Evolutionary conservation across 2,888 invertebrate genomes (phyloP).

Genomic region (Agelastica alni): DNA sequence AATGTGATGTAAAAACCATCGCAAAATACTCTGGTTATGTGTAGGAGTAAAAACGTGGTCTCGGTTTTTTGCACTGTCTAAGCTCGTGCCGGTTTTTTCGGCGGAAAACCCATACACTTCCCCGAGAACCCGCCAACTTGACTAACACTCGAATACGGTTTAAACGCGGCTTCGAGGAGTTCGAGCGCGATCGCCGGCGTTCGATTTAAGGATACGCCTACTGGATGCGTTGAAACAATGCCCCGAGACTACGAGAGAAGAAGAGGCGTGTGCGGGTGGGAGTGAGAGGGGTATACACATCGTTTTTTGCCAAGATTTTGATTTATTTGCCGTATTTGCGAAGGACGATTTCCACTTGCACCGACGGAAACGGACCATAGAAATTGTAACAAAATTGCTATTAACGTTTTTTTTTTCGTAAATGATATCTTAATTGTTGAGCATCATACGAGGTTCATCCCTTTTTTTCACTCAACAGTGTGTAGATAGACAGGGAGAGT

Average conservation of each 20-base stretch:
- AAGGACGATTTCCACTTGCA: constrained; percentile 25
- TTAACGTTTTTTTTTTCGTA: too few relatives aligned
- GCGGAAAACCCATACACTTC: constrained; percentile 40
- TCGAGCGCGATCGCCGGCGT: constrained; percentile 38
- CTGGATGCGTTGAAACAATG: constrained; percentile 40
- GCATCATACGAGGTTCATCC: too few relatives aligned
- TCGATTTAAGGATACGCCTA: constrained; percentile 41
- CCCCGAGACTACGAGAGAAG: constrained; percentile 34
- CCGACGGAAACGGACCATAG: background rate
- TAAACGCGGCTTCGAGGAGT: constrained; percentile 36
- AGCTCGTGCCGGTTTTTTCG: constrained; percentile 38
- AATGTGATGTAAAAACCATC: constrained; percentile 31
- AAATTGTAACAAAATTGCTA: background rate
- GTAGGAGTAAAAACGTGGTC: constrained; percentile 33
- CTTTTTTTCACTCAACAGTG: too few relatives aligned
- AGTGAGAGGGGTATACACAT: constrained; percentile 36
- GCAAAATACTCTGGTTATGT: constrained; percentile 31
- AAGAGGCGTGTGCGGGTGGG: constrained; percentile 31
- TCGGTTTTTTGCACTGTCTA: constrained; percentile 29
- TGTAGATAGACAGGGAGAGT: too few relatives aligned
- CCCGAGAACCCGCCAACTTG: constrained; percentile 37
- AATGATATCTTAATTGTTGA: too few relatives aligned
- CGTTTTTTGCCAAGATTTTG: constrained; percentile 33
- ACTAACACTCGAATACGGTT: constrained; percentile 37
- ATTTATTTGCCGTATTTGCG: constrained; percentile 21